Base-by-base conservation (phyloP, 2,113 vertebrate genomes). In the Galemys pyrenaicus region DNA sequence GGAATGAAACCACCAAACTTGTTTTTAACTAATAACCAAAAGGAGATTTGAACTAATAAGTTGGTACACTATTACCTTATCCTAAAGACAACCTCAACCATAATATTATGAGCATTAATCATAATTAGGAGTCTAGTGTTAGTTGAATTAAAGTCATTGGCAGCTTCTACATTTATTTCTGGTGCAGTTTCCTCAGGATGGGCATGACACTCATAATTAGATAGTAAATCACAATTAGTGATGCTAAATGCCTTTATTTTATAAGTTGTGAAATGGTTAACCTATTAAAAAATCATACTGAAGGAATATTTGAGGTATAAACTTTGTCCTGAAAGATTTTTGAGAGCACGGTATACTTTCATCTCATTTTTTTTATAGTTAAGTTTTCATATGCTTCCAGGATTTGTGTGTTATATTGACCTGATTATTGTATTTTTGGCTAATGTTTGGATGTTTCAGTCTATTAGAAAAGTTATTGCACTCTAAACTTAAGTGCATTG, bases 131-230 rank as follows among this genome's bases (percentile, higher is more conserved):
- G 93, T 73, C 35, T 46, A 44, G 24, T 32, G 87, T 46, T 80
- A 67, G 41, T 56, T 87, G 83, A 24, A 65, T 60, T 44, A 81
- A 32, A 85, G 73, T 39, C 6, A 0, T 41, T 87, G 74, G 65
- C 35, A 87, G 49, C 71, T 65, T 83, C 67, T 90, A 7, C 77
- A 9, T 64, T 70, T 44, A 26, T 83, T 91, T 95, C 86, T 78
- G 41, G 32, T 46, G 16, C 60, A 46, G 79, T 79, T 77, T 68
- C 49, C 89, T 22, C 35, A 78, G 73, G 79, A 54, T 67, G 64
- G 68, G 64, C 37, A n/a, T n/a, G n/a, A n/a, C n/a, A 39, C 32
- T 51, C 9, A 16, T 62, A 71, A 73, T 81, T 75, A 87, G 70
- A 74, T 9, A 62, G 44, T 83, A 46, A 89, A 85, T 86, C 74